Base-by-base conservation (phyloP, 2,888 invertebrate genomes). In the Gymnosoma rotundatum region DNA sequence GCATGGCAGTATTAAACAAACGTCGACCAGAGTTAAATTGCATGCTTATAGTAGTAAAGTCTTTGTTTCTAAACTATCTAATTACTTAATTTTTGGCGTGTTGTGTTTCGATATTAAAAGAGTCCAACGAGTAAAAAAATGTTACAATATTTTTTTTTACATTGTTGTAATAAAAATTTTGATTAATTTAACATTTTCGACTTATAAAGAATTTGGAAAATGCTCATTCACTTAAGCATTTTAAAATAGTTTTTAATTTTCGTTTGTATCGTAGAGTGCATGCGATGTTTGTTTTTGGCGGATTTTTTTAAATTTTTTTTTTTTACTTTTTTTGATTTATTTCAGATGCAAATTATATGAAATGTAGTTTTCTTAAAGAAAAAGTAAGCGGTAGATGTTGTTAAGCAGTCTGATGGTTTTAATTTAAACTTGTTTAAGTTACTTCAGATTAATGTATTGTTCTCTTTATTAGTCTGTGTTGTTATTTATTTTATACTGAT, bases 311-410 rank as follows among this genome's bases (percentile, higher is more conserved):
- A 42, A 56, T n/a, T n/a, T n/a, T n/a, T n/a, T n/a, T n/a, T n/a
- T n/a, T n/a, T n/a, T n/a, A n/a, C 32, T 72, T 32, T 32, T 56
- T 73, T 73, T 63, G 50, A 74, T 83, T 73, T 78, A 73, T 58
- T 69, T 50, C n/a, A 38, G 69, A 74, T 78, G 83, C 83, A 83
- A 83, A 78, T 78, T 32, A 73, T 78, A 14, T 12, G 10, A 45
- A 63, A 63, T 45, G 14, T 63, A 69, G 58, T 32, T 64, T 42
- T 67, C n/a, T 72, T 63, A 66, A 61, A 69, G 63, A 10, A 70
- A 20, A 36, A 42, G 45, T 66, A 18, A 58, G 21, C 64, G 52
- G 66, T 42, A 58, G 25, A 18, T 16, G 45, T 45, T 78, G n/a
- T 67, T 78, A 42, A 56, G 38, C 25, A 78, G 25, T 78, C 56